Percentiles rank a stretch among this genome's conserved stretches.
Evolutionary conservation across 2,113 vertebrate genomes (phyloP).

Genomic region (Limanda limanda): DNA sequence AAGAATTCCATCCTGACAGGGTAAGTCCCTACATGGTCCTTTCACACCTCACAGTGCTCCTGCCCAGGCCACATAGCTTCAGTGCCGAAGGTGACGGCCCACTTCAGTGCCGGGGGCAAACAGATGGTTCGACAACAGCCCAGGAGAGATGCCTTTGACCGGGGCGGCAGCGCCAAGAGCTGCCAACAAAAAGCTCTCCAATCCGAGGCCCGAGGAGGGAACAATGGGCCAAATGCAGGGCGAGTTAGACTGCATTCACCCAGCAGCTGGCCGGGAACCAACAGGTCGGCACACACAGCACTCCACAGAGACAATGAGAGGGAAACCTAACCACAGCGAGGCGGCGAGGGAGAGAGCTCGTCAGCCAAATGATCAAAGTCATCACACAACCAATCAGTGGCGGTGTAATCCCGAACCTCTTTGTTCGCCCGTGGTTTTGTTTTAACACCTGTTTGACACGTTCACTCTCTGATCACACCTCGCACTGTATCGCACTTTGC

Average conservation of each 20-base stretch:
- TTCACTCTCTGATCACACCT: conserved; percentile 17
- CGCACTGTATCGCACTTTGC: neutral
- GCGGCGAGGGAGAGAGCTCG: neutral
- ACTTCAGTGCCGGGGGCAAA: conserved; percentile 43
- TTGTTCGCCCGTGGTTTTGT: conserved; percentile 42
- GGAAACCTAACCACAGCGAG: conserved; percentile 5
- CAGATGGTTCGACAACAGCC: conserved; percentile 72
- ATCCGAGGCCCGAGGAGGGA: conserved; percentile 41
- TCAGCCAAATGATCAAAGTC: conserved; percentile 44
- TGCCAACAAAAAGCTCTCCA: conserved; percentile 73
- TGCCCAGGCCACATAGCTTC: neutral
- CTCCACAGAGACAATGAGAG: conserved; percentile 26
- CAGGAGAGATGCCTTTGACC: conserved; percentile 62
- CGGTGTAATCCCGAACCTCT: conserved; percentile 34
- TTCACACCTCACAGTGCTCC: conserved; percentile 12
- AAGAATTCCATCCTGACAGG: too few species aligned
- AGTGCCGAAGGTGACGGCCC: conserved; percentile 35
- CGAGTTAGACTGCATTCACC: conserved; percentile 65
- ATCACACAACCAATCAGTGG: neutral
- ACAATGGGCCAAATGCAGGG: conserved; percentile 69
- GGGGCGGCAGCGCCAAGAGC: conserved; percentile 50
- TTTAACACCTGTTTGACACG: conserved; percentile 57
- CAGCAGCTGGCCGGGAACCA: conserved; percentile 69
- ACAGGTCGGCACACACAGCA: conserved; percentile 49
- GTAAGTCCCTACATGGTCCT: neutral